Evolutionary conservation across 35 echinoderm and acorn worm genomes (phyloP).

Genomic region (Apostichopus parvimensis): DNA sequence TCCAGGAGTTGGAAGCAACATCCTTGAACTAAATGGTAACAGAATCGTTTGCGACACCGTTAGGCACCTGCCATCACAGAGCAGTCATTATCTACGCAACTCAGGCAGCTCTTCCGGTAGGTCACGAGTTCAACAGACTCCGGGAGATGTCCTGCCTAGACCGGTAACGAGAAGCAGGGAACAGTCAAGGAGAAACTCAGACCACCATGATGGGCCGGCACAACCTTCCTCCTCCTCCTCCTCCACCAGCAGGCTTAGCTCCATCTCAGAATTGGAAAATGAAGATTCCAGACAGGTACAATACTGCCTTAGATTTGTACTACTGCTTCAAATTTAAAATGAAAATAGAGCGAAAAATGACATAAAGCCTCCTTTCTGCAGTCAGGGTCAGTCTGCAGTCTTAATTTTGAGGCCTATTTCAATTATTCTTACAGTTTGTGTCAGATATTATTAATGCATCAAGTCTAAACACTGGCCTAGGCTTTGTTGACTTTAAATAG

Average conservation of each 20-base stretch:
- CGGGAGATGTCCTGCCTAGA: neutral
- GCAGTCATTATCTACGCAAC: constrained; percentile 31
- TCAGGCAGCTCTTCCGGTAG: constrained; percentile 29
- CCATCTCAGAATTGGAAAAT: neutral
- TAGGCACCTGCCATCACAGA: constrained; percentile 5
- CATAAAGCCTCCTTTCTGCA: no score
- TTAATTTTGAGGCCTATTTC: no score
- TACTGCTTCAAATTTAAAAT: no score
- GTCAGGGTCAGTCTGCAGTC: no score
- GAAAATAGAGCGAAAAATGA: no score
- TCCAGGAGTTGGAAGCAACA: constrained; percentile 23
- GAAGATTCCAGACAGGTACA: constrained; percentile 43
- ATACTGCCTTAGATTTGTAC: neutral
- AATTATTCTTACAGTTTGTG: no score
- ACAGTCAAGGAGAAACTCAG: neutral
- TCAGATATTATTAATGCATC: neutral
- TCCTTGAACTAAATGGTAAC: constrained; percentile 39
- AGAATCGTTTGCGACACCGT: constrained; percentile 8
- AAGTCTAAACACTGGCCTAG: neutral
- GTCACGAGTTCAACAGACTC: neutral
- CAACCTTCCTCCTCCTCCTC: neutral
- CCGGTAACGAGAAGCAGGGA: neutral
- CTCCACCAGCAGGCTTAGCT: neutral
- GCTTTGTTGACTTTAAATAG: no score
- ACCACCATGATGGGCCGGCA: neutral